Percentiles rank a stretch among this genome's conserved stretches.
phyloP scores from a whole-genome alignment of 2,888 invertebrate genomes.

The Microctonus aethiopoides region DNA sequence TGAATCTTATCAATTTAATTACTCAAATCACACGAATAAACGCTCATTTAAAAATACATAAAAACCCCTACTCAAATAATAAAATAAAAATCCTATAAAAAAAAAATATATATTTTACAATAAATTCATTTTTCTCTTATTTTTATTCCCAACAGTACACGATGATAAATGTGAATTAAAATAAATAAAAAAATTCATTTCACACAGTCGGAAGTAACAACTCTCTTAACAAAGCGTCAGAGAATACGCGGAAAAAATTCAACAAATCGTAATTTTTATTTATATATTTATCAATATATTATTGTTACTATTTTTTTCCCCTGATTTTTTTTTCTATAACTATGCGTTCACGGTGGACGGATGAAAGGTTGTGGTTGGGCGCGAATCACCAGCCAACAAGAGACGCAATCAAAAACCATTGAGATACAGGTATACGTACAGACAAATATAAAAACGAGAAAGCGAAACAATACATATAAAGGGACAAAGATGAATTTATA shows the following conservation, averaged over 20 bases:
- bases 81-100: not conserved
- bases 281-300: not conserved
- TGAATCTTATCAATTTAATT: slow-evolving; percentile 17
- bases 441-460: slow-evolving; percentile 1
- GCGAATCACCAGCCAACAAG: slow-evolving; percentile 39
- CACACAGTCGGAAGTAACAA: not conserved
- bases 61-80: not conserved
- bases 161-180: no score
- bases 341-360: slow-evolving; percentile 19
- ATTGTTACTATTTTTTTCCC: not conserved
- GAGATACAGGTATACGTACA: slow-evolving; percentile 1
- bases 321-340: not conserved
- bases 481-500: not conserved
- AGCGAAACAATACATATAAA: slow-evolving; percentile 4
- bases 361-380: slow-evolving; percentile 22
- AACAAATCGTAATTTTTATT: not conserved
- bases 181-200: not conserved
- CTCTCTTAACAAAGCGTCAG: not conserved
- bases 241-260: not conserved
- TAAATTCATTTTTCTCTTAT: not conserved
- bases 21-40: not conserved
- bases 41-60: no score
- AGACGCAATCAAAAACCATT: slow-evolving; percentile 40
- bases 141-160: no score
- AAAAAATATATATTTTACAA: no score